Conservation (phyloP, 2,113 vertebrate species). For the Dasypus novemcinctus region DNA sequence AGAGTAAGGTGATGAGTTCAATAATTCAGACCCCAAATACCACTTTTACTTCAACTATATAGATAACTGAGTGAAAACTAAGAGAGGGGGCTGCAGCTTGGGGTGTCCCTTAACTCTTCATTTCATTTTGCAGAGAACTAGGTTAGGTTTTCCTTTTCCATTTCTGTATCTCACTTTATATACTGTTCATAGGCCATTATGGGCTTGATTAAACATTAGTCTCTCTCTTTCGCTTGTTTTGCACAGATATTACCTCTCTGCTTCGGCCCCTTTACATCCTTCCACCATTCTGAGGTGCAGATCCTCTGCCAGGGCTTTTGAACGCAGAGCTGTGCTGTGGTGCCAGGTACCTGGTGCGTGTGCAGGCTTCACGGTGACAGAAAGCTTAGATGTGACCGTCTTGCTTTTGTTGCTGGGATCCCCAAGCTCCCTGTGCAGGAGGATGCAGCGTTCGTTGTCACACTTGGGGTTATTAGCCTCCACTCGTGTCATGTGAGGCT, state of each 20-base stretch:
- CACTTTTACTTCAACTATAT: not conserved
- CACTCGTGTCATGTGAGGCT: not conserved
- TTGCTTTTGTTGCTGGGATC: not conserved
- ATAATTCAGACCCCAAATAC: not conserved
- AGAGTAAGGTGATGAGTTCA: not conserved
- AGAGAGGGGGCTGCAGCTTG: not conserved
- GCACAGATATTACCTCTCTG: not conserved
- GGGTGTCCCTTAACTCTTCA: not conserved
- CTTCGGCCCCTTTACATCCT: not conserved
- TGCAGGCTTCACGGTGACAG: not conserved
- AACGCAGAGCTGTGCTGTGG: fast-evolving
- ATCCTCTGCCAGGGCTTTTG: fast-evolving
- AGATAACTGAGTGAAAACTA: not conserved
- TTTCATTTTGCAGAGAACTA: not conserved
- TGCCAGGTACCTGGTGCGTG: fast-evolving
- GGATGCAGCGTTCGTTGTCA: fast-evolving
- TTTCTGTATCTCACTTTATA: not conserved
- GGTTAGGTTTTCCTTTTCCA: not conserved
- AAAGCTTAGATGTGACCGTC: fast-evolving
- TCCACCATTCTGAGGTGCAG: not conserved
- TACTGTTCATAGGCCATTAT: not conserved
- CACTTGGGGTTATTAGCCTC: not conserved
- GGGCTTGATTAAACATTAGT: not conserved
- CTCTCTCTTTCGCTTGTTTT: not conserved
- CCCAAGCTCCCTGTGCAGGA: not conserved